These are phyloP conservation scores for Cossypha polioptera DNA, from an alignment of 2,797 vertebrate species.

Conservation along the genomic window DNA sequence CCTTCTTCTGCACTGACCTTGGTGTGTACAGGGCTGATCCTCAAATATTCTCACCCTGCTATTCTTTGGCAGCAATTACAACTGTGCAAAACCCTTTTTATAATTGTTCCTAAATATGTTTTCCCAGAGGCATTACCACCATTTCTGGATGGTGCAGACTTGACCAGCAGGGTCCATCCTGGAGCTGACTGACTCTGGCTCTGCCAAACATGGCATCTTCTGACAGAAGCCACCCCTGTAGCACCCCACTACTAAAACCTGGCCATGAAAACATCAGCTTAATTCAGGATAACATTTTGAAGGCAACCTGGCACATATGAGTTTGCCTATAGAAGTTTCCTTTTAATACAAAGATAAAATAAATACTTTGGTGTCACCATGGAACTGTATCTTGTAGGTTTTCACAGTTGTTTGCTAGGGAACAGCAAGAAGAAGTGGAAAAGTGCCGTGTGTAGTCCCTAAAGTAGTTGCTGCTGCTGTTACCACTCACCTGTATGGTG, in stretches of 20 bases:
- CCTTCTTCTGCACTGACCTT: background rate
- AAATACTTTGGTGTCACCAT: background rate
- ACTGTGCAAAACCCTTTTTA: background rate
- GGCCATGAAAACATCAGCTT: background rate
- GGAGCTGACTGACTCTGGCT: background rate
- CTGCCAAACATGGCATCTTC: background rate
- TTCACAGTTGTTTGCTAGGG: background rate
- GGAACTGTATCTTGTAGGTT: background rate
- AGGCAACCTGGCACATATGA: background rate
- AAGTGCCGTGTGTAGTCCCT: background rate
- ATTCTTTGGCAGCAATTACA: background rate
- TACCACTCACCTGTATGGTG: background rate
- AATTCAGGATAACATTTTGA: background rate
- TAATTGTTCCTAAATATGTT: background rate
- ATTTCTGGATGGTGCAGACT: background rate
- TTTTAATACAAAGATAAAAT: background rate
- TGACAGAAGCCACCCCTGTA: background rate
- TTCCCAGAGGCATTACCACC: background rate
- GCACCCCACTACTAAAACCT: background rate
- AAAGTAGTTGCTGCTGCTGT: background rate
- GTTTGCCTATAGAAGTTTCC: background rate
- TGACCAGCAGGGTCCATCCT: background rate
- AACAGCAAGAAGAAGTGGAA: background rate
- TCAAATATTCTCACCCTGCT: background rate
- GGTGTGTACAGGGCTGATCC: background rate